Evolutionary conservation across 2,113 vertebrate genomes (phyloP).

Genomic region (Rhynchopsitta pachyrhyncha): DNA sequence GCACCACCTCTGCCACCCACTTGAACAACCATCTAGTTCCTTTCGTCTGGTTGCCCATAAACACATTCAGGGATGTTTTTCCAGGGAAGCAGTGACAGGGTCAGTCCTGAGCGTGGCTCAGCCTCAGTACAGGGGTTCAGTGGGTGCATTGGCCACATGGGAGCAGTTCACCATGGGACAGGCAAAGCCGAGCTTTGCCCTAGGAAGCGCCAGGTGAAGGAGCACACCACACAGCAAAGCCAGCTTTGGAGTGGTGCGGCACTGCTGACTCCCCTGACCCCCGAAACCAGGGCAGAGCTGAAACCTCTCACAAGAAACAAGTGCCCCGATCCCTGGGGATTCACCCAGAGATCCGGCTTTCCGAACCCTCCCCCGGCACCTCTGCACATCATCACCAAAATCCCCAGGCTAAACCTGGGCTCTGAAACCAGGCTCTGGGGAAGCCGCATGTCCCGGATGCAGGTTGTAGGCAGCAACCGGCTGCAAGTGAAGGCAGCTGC

Average conservation of each 20-base stretch:
- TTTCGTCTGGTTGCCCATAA: not conserved
- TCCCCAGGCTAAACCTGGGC: not conserved
- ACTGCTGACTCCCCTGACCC: not conserved
- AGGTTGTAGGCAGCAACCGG: not conserved
- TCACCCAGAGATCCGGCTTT: not conserved
- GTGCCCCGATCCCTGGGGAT: not conserved
- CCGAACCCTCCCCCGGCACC: not conserved
- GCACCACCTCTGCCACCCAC: not conserved
- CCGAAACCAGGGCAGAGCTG: fast-evolving
- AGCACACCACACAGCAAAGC: not conserved
- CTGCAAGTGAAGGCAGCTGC: not conserved
- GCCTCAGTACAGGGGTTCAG: fast-evolving
- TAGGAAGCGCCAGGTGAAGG: not conserved
- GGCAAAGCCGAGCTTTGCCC: not conserved
- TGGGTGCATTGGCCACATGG: not conserved
- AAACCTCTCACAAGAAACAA: not conserved
- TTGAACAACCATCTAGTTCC: not conserved
- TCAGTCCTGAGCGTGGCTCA: not conserved
- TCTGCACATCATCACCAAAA: fast-evolving
- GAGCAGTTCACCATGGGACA: not conserved
- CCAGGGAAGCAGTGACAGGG: not conserved
- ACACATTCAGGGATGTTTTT: not conserved
- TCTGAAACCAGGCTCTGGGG: not conserved
- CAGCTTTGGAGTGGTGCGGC: not conserved
- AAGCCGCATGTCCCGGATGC: fast-evolving